phyloP scores from a whole-genome alignment of 2,888 invertebrate genomes.

The Stramonita haemastoma region DNA sequence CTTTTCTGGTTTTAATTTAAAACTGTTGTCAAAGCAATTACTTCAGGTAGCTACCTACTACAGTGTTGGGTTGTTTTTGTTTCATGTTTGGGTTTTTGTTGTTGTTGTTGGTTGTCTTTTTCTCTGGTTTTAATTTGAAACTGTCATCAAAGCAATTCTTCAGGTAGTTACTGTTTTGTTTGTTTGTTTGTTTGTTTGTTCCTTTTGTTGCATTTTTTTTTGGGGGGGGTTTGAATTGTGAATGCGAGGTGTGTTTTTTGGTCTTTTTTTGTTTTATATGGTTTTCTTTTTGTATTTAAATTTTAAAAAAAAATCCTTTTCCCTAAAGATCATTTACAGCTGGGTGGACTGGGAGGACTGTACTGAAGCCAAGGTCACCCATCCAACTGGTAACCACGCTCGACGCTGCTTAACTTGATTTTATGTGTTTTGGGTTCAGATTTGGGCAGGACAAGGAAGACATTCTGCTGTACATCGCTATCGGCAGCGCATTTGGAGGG shows the following conservation, averaged over 20 bases:
- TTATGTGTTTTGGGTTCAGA: neutral
- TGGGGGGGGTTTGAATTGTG: neutral
- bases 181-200: no score
- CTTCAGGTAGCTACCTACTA: no score
- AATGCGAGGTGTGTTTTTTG: neutral
- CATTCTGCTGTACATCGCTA: constrained; percentile 24
- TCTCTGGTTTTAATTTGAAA: no score
- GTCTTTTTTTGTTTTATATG: neutral
- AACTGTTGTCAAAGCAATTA: neutral
- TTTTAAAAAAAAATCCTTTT: no score
- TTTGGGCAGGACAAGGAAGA: neutral
- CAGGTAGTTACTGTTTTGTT: no score
- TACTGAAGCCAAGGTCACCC: no score
- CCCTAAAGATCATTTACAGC: no score
- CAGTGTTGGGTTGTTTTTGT: neutral
- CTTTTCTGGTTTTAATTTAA: neutral
- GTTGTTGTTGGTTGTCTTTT: no score
- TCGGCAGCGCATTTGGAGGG: constrained; percentile 45
- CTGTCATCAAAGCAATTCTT: no score
- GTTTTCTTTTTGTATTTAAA: neutral
- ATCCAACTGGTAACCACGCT: no score
- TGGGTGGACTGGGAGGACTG: no score
- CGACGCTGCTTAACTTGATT: neutral
- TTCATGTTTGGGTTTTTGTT: neutral
- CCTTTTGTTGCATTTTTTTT: neutral